Evolutionary conservation across 2,888 invertebrate species (phyloP).

Genomic region (Lissonota sp.): DNA sequence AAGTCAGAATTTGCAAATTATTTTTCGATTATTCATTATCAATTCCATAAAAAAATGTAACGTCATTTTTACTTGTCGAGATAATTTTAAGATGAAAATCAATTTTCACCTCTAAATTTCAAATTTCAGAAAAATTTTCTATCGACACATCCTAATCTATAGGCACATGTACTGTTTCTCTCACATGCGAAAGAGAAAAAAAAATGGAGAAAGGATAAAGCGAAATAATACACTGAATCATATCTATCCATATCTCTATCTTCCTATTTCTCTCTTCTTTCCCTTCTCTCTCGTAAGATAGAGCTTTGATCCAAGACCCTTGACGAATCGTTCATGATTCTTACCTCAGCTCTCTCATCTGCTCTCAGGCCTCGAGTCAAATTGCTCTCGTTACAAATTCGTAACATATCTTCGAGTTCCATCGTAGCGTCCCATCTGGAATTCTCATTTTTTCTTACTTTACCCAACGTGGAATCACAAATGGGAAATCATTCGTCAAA

Average conservation of each 20-base stretch:
- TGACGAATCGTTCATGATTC: constrained; percentile 54
- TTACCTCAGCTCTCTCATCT: background rate
- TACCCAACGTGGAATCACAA: background rate
- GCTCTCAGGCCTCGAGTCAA: constrained; percentile 41
- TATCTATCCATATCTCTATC: too few relatives aligned
- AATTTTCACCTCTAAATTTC: too few relatives aligned
- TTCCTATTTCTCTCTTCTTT: background rate
- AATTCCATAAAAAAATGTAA: too few relatives aligned
- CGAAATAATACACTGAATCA: constrained; percentile 27
- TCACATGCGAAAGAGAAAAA: background rate
- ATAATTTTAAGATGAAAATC: too few relatives aligned
- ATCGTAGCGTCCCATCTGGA: constrained; percentile 1
- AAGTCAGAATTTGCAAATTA: too few relatives aligned
- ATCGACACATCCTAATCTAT: background rate
- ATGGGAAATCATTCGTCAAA: constrained; percentile 13
- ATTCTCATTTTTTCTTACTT: constrained; percentile 1
- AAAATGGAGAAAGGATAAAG: constrained; percentile 25
- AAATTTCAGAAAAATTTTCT: too few relatives aligned
- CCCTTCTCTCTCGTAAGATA: background rate
- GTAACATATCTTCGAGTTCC: constrained; percentile 47
- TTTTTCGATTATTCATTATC: too few relatives aligned
- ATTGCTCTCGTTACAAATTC: constrained; percentile 55
- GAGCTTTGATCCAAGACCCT: constrained; percentile 30
- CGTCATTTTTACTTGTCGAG: too few relatives aligned
- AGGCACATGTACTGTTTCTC: background rate